Base-by-base conservation (phyloP, 2,888 invertebrate genomes). In the Apamea monoglypha region DNA sequence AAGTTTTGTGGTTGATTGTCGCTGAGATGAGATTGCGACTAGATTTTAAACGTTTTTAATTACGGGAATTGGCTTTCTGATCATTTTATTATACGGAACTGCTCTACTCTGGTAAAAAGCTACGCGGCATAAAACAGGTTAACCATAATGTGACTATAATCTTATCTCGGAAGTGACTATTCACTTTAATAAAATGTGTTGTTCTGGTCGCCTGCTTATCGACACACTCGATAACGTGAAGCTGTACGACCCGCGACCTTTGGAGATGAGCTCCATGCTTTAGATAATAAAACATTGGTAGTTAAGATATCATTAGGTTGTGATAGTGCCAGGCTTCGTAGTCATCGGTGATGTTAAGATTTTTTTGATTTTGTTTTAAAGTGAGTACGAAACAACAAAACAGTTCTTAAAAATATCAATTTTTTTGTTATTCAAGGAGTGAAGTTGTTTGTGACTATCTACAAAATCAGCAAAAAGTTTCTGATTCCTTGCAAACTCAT, bases 131-230 rank as follows among this genome's bases (percentile, higher is more conserved):
- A 14, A 44, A 76, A 68, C 68, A 47, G 44, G 66, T 83, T 76
- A 80, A 80, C 40, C 72, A 47, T 47, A 56, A 47, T 53, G n/a
- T 29, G 67, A 36, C 59, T 3, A 36, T 82, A 77, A 84, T 82
- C 85, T 87, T 85, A 86, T 86, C 86, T 83, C 2, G 12, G 21
- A 56, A 75, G 50, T 79, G 76, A 87, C 86, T 79, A 84, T 82
- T 87, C 73, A 86, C 85, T 84, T 82, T 67, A 67, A 69, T 76
- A 79, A 76, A 84, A 79, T 53, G 69, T 78, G 82, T 82, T 76
- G 82, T 87, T 84, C 78, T 68, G 66, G 81, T 87, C 81, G 64
- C 40, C 18, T 72, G 3, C 68, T 87, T 86, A 86, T 86, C 86
- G 59, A 64, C 5, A 59, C 25, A 50, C n/a, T 32, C 63, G 76